These are phyloP conservation scores for Melitaea cinxia DNA, from an alignment of 1,140 invertebrate genomes.

Conservation along the genomic window DNA sequence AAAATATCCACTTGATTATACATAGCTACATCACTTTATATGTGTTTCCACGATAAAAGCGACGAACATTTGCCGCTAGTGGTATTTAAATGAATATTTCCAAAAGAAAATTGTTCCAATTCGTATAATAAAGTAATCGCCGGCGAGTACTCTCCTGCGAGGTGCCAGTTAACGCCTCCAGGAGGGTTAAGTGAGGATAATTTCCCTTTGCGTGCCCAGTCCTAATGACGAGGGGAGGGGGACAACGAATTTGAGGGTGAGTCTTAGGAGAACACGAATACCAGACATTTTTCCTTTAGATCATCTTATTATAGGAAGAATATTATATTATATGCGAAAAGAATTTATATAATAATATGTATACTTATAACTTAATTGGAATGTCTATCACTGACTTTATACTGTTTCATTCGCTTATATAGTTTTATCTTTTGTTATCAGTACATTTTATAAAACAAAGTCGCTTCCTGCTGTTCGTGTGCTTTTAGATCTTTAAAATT, in stretches of 20 bases:
- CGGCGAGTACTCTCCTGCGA: constrained; percentile 65
- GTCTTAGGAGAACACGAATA: constrained; percentile 26
- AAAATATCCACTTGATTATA: no score
- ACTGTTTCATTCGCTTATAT: no score
- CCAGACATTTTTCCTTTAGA: constrained; percentile 20
- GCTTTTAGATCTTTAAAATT: no score
- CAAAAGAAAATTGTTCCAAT: constrained; percentile 69
- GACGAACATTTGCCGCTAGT: constrained; percentile 5
- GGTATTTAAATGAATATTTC: constrained; percentile 52
- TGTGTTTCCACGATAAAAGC: constrained; percentile 20
- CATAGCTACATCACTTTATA: not conserved
- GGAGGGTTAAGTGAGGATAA: constrained; percentile 81
- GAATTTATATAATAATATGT: not conserved
- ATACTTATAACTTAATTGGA: no score
- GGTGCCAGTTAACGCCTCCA: constrained; percentile 79
- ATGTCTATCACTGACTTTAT: no score
- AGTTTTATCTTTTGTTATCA: no score
- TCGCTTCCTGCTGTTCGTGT: no score
- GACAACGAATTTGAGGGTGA: constrained; percentile 38
- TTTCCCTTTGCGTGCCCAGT: constrained; percentile 78
- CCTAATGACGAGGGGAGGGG: constrained; percentile 62
- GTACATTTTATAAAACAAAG: no score
- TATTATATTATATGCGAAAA: not conserved
- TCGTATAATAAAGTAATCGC: constrained; percentile 77
- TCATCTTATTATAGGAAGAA: not conserved